Base-by-base conservation (phyloP, 1,140 invertebrate species). In the Globodera ellingtonae region DNA sequence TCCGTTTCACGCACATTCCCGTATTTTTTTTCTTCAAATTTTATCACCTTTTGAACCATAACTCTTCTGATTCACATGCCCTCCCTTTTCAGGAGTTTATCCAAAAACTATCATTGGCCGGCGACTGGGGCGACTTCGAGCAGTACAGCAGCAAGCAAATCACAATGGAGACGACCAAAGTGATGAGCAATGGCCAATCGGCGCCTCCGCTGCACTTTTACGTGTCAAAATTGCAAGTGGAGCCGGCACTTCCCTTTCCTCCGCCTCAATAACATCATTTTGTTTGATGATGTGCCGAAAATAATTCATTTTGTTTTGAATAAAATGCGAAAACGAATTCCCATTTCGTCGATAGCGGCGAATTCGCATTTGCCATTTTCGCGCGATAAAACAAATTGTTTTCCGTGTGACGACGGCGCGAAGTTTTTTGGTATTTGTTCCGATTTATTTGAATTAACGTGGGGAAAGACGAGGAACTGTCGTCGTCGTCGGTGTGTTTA, bases 41-140 rank as follows among this genome's bases (percentile, higher is more conserved):
- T 35, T 35, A 35, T 35, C 3, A 35, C 3, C 35, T 35, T 35
- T 35, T 35, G 35, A 35, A 35, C 35, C 3, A 35, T 35, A 35
- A 35, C 35, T 35, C 35, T 35, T 35, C 35, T 35, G 35, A 48
- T 78, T 7, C 50, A 75, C 44, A 47, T 76, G 44, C 69, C 35
- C 24, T 79, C 69, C 35, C 24, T 79, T 80, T 24, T 44, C 24
- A 80, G 80, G 21, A n/a, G 48, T 62, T 67, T 48, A 52, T 81
- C n/a, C 65, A 47, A 7, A 81, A 79, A 46, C 70, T 81, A 1
- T 47, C 80, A 4, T 62, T 81, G 44, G 67, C 80, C 66, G 80
- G 80, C 35, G 80, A 81, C 18, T 81, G 21, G 78, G 13, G n/a
- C 24, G 66, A 78, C 13, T 81, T 81, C 47, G 78, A 72, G 24